Evolutionary conservation across 30 jellyfish, hydroid and myxozoan genomes (phyloP).

Genomic region (Hydractinia echinata): DNA sequence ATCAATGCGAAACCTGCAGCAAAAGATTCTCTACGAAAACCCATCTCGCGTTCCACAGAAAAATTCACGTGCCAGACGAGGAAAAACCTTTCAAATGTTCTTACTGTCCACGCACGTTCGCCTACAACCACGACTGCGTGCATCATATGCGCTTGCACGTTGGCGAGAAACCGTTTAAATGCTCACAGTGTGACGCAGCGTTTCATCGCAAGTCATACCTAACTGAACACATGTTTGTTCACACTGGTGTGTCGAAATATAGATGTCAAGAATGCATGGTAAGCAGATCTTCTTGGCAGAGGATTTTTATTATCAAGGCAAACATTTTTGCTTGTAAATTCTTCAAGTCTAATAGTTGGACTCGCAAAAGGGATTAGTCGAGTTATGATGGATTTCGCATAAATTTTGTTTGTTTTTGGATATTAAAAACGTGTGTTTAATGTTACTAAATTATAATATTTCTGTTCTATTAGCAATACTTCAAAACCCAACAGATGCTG

Average conservation of each 20-base stretch:
- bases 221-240: conserved; percentile 49
- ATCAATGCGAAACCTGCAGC: conserved; percentile 21
- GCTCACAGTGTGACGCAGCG: conserved; percentile 34
- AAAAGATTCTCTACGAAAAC: conserved; percentile 40
- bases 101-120: conserved; percentile 42
- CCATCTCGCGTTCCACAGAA: conserved; percentile 33
- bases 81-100: conserved; percentile 44
- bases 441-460: too few species aligned
- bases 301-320: background rate
- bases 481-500: conserved; percentile 40
- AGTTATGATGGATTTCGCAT: background rate
- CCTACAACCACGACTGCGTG: conserved; percentile 41
- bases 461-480: conserved; percentile 12
- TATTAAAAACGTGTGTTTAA: too few species aligned
- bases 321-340: background rate
- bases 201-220: conserved; percentile 40
- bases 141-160: conserved; percentile 46
- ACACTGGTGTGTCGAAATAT: conserved; percentile 42
- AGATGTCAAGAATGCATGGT: conserved; percentile 34
- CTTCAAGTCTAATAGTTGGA: background rate
- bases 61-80: conserved; percentile 41
- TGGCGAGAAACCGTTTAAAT: conserved; percentile 46
- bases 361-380: background rate
- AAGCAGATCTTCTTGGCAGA: too few species aligned
- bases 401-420: too few species aligned